Percentiles rank a stretch among this genome's conserved stretches.
Conservation (phyloP, 2,888 invertebrate genomes). For the Piscicola geometra region DNA sequence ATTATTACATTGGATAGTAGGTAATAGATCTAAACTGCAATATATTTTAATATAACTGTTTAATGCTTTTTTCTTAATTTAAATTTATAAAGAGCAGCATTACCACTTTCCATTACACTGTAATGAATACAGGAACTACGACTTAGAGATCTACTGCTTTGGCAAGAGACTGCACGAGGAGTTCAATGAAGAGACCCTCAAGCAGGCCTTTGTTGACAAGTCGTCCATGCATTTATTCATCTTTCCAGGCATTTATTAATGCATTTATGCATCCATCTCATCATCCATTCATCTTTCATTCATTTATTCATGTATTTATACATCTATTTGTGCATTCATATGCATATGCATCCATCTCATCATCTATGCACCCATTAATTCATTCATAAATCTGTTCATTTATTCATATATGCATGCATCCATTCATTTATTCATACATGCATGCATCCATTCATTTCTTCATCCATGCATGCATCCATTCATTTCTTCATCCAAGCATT, state of each 20-base stretch:
- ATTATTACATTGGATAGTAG: neutral
- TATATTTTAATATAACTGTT: neutral
- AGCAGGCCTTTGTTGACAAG: slow-evolving; percentile 73
- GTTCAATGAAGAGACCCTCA: slow-evolving; percentile 68
- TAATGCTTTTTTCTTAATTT: too few species aligned
- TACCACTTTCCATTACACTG: too few species aligned
- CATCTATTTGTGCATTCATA: neutral
- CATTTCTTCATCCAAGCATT: too few species aligned
- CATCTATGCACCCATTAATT: neutral
- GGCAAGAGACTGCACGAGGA: slow-evolving; percentile 77
- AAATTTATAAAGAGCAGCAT: too few species aligned
- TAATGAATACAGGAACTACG: slow-evolving; percentile 67
- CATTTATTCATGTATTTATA: neutral
- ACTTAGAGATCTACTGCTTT: slow-evolving; percentile 81
- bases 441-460: too few species aligned
- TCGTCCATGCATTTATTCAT: slow-evolving; percentile 50
- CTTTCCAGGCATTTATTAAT: too few species aligned
- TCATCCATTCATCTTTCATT: slow-evolving; percentile 1
- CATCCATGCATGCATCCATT: too few species aligned
- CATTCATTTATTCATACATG: too few species aligned
- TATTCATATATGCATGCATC: too few species aligned
- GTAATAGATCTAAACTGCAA: neutral
- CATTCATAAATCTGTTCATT: neutral
- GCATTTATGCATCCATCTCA: neutral
- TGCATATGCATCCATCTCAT: neutral